A percentile compares a stretch with the other conserved stretches of the same genome.
Conservation (phyloP, 2,888 invertebrate species). For the Cantharis flavilabris region DNA sequence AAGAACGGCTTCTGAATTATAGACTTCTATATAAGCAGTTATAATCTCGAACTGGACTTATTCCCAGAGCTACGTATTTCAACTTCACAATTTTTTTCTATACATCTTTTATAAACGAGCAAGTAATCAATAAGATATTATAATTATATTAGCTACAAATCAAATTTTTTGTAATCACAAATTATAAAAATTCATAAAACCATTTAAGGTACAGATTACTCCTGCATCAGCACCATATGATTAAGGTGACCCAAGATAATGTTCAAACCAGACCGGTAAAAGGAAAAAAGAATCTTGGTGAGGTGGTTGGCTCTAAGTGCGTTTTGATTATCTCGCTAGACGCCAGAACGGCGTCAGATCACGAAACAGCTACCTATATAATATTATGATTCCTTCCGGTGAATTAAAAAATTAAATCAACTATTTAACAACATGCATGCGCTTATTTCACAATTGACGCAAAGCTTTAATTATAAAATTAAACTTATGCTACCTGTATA, state of each 20-base stretch:
- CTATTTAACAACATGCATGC: slow-evolving; percentile 8
- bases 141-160: neutral
- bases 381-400: slow-evolving; percentile 16
- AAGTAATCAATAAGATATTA: neutral
- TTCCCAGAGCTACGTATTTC: neutral
- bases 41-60: neutral
- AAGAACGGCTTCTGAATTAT: slow-evolving; percentile 27
- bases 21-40: slow-evolving; percentile 13
- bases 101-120: neutral
- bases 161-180: neutral
- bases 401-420: slow-evolving; percentile 21
- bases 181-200: neutral
- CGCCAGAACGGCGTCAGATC: slow-evolving; percentile 16
- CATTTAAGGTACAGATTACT: neutral
- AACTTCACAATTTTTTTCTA: neutral
- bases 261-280: neutral
- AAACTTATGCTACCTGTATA: neutral
- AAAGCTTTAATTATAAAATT: neutral
- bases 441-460: slow-evolving; percentile 11
- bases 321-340: slow-evolving; percentile 13
- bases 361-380: slow-evolving; percentile 18
- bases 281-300: neutral
- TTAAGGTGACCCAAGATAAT: neutral
- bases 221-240: neutral
- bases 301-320: slow-evolving; percentile 3